A percentile compares a stretch with the other conserved stretches of the same genome.
These are phyloP conservation scores for Lophotriccus pileatus DNA, from an alignment of 2,797 vertebrate species.

Conservation along the genomic window DNA sequence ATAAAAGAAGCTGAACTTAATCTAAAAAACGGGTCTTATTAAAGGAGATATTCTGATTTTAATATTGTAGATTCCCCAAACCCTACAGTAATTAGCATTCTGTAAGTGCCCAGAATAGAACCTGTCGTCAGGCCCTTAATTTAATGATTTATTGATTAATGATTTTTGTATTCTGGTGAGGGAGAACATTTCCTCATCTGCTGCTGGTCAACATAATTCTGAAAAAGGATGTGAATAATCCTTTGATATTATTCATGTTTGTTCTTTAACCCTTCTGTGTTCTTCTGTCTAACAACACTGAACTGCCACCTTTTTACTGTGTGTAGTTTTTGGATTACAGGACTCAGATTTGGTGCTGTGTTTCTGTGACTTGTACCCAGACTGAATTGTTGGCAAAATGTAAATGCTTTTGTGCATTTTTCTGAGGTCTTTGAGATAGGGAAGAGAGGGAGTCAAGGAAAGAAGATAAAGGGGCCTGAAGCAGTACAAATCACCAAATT, in stretches of 20 bases:
- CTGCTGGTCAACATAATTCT: slow-evolving; percentile 8
- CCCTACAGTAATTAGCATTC: slow-evolving; percentile 20
- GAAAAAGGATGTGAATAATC: slow-evolving; percentile 1
- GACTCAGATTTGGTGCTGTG: neutral
- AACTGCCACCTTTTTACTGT: neutral
- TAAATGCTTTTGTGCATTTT: neutral
- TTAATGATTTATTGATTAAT: slow-evolving; percentile 52
- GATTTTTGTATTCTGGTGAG: slow-evolving; percentile 27
- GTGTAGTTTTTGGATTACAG: neutral
- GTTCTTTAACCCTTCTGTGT: neutral
- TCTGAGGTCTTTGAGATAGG: neutral
- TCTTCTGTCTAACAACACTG: neutral
- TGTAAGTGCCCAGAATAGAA: neutral
- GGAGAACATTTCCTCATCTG: neutral
- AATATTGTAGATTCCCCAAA: neutral
- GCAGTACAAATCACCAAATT: neutral
- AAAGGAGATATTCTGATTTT: slow-evolving; percentile 1
- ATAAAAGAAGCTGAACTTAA: slow-evolving; percentile 12
- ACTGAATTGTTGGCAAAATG: neutral
- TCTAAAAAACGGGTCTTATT: neutral
- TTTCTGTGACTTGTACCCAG: neutral
- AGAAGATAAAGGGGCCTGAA: neutral
- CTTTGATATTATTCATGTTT: neutral
- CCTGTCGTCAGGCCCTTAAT: neutral
- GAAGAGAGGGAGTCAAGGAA: neutral